Evolutionary conservation across 2,113 vertebrate genomes (phyloP).

Genomic region (Sinocyclocheilus grahami): DNA sequence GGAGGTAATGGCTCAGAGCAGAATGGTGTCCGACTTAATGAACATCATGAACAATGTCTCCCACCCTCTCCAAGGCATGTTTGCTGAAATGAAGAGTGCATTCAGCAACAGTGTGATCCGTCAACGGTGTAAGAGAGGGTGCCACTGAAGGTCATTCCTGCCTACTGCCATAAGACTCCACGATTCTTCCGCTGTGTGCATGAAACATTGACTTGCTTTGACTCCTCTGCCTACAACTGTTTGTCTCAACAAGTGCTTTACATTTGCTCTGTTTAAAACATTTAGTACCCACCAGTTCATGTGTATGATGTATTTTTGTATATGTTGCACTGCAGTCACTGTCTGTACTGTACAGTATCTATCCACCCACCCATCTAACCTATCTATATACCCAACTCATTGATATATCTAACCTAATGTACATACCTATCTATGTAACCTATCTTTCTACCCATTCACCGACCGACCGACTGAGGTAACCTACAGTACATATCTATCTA

Average conservation of each 20-base stretch:
- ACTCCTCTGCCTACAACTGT: constrained; percentile 27
- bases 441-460: too few species aligned
- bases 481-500: too few species aligned
- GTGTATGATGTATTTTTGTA: neutral
- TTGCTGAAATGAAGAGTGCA: constrained; percentile 14
- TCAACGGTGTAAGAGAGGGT: constrained; percentile 22
- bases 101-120: constrained; percentile 22
- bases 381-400: neutral
- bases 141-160: constrained; percentile 43
- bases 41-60: constrained; percentile 31
- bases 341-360: neutral
- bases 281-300: constrained; percentile 4
- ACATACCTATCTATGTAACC: too few species aligned
- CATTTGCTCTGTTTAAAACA: constrained; percentile 21
- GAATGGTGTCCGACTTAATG: constrained; percentile 23
- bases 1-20: constrained; percentile 13
- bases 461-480: too few species aligned
- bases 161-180: constrained; percentile 35
- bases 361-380: too few species aligned
- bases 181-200: constrained; percentile 12
- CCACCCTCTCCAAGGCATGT: constrained; percentile 41
- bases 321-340: neutral
- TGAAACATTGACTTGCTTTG: constrained; percentile 42
- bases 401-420: too few species aligned
- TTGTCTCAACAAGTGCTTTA: constrained; percentile 20